These are phyloP conservation scores for Dendroctonus ponderosae DNA, from an alignment of 1,140 invertebrate species.

Conservation along the genomic window DNA sequence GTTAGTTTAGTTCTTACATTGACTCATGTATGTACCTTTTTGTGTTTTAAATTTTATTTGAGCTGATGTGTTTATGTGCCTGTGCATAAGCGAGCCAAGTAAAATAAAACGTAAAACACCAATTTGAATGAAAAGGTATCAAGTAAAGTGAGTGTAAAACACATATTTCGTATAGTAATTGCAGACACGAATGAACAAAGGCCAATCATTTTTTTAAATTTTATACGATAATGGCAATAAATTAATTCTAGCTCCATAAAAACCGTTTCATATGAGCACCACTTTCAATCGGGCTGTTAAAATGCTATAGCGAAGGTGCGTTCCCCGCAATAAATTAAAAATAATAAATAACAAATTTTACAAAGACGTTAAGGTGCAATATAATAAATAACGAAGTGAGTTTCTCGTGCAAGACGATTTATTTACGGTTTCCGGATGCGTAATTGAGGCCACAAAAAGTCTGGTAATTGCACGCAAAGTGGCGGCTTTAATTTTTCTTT, in stretches of 20 bases:
- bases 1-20: no score
- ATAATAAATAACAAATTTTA: slow-evolving; percentile 24
- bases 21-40: no score
- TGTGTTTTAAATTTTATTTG: no score
- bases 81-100: no score
- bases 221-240: slow-evolving; percentile 4
- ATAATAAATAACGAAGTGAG: slow-evolving; percentile 28
- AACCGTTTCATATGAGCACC: not conserved
- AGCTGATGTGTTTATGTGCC: no score
- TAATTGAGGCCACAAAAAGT: slow-evolving; percentile 42
- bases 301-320: slow-evolving; percentile 8
- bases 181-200: no score
- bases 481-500: slow-evolving; percentile 39
- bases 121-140: no score
- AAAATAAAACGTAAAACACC: no score
- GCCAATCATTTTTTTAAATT: not conserved
- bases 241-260: not conserved
- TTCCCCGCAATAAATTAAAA: slow-evolving; percentile 20
- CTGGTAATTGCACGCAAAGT: slow-evolving; percentile 38
- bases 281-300: slow-evolving; percentile 14
- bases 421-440: slow-evolving; percentile 40
- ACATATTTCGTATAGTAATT: no score
- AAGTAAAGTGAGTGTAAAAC: no score
- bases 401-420: slow-evolving; percentile 36
- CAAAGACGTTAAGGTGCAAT: slow-evolving; percentile 31